Conservation (phyloP, 2,797 vertebrate species). For the Falco biarmicus region DNA sequence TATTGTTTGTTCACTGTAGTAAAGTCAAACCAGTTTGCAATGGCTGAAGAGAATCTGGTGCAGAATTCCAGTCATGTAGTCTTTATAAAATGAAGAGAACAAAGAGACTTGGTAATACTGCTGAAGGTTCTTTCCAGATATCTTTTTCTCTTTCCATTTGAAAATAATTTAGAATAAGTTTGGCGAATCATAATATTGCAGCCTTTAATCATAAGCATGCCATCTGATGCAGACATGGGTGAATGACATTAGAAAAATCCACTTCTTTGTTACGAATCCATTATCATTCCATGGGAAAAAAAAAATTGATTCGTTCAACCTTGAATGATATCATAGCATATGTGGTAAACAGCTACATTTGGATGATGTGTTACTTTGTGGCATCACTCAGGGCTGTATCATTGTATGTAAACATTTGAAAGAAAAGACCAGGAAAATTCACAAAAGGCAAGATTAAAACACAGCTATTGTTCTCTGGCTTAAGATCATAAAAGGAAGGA, state of each 20-base stretch:
- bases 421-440: slow-evolving; percentile 49
- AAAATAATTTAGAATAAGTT: slow-evolving; percentile 51
- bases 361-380: slow-evolving; percentile 49
- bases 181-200: not conserved
- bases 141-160: slow-evolving; percentile 37
- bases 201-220: slow-evolving; percentile 41
- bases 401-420: slow-evolving; percentile 48
- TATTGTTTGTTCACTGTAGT: not conserved
- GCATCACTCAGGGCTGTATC: slow-evolving; percentile 35
- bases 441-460: slow-evolving; percentile 64
- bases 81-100: not conserved
- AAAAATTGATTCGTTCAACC: not conserved
- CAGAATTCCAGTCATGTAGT: not conserved
- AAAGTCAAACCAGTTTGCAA: not conserved
- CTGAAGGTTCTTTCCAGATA: slow-evolving; percentile 17
- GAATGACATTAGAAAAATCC: not conserved
- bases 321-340: slow-evolving; percentile 53
- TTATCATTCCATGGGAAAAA: slow-evolving; percentile 9
- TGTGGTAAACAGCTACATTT: slow-evolving; percentile 49
- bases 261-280: slow-evolving; percentile 20
- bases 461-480: slow-evolving; percentile 61
- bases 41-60: not conserved
- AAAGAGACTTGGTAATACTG: slow-evolving; percentile 13
- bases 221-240: slow-evolving; percentile 10
- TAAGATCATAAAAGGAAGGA: slow-evolving; percentile 61